A percentile compares a stretch with the other conserved stretches of the same genome.
phyloP scores from a whole-genome alignment of 2,888 invertebrate genomes.

The Amphipoea lucens region DNA sequence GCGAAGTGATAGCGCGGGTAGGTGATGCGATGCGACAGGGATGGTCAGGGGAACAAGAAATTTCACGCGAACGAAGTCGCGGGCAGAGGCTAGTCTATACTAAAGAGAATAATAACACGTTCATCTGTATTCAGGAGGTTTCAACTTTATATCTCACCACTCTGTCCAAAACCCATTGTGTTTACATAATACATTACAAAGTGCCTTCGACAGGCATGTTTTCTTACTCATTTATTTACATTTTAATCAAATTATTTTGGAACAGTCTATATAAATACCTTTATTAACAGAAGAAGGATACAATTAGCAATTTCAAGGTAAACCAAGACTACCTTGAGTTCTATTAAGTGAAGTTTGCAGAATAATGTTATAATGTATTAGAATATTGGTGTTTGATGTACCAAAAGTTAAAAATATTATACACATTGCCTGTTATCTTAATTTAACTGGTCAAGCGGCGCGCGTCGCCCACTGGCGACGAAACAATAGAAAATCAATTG shows the following conservation, averaged over 20 bases:
- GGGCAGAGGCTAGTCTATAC: no score
- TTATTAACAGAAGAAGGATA: not conserved
- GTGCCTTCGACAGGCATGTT: not conserved
- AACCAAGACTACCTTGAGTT: not conserved
- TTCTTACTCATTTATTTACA: not conserved
- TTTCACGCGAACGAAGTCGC: no score
- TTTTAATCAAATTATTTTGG: not conserved
- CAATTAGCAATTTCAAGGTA: not conserved
- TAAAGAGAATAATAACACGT: not conserved
- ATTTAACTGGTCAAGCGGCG: no score
- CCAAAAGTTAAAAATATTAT: no score
- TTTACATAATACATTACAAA: no score
- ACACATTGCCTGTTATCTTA: not conserved
- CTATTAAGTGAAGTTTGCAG: not conserved
- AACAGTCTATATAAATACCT: not conserved
- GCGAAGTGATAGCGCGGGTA: no score
- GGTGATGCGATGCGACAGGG: no score
- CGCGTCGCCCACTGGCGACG: no score
- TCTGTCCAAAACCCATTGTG: not conserved
- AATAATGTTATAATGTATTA: not conserved
- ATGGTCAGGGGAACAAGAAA: no score
- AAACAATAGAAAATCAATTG: no score
- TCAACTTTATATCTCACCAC: not conserved
- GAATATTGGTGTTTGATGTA: no score
- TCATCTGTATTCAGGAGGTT: not conserved